Evolutionary conservation across 2,888 invertebrate species (phyloP).

Genomic region (Rhimphoctona megacephalus): DNA sequence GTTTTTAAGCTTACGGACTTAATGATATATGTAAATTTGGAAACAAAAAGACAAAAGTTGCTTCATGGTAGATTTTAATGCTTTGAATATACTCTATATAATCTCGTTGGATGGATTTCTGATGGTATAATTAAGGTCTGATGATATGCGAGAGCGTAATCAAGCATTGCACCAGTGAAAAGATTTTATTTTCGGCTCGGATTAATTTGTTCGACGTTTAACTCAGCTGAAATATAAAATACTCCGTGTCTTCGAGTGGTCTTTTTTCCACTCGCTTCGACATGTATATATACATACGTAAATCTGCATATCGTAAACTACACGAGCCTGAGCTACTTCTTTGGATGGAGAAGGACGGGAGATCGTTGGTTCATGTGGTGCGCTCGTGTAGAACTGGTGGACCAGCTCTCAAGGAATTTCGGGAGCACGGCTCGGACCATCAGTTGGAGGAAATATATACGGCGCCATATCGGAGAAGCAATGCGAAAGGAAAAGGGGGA

Average conservation of each 20-base stretch:
- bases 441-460: constrained; percentile 76
- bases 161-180: constrained; percentile 5
- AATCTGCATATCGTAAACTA: constrained; percentile 6
- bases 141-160: background rate
- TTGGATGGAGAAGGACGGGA: constrained; percentile 13
- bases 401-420: constrained; percentile 49
- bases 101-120: background rate
- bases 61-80: background rate
- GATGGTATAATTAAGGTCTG: background rate
- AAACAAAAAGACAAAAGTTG: background rate
- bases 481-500: background rate
- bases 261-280: constrained; percentile 23
- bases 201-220: constrained; percentile 60
- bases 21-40: background rate
- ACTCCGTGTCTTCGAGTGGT: constrained; percentile 1
- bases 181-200: constrained; percentile 36
- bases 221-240: constrained; percentile 15
- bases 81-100: background rate
- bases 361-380: constrained; percentile 27
- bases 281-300: background rate
- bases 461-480: constrained; percentile 55
- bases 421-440: constrained; percentile 74
- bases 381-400: constrained; percentile 31
- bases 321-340: constrained; percentile 20
- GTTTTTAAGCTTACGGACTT: no score